These are phyloP conservation scores for Pemphredon lugubris DNA, from an alignment of 2,888 invertebrate genomes.

Conservation along the genomic window DNA sequence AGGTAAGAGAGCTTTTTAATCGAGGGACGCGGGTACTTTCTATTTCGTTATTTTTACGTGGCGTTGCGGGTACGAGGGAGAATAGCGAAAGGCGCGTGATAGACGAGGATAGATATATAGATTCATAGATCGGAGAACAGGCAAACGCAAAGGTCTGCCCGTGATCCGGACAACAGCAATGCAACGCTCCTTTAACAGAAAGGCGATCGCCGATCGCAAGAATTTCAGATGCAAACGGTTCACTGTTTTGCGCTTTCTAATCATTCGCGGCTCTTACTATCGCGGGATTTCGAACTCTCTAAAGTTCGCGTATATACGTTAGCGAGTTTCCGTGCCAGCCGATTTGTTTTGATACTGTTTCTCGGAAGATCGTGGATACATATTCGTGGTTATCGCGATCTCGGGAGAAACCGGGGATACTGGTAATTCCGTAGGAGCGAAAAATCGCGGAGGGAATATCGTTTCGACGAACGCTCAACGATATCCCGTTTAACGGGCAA, in stretches of 20 bases:
- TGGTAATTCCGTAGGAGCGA: too few species aligned
- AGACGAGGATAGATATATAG: constrained; percentile 25
- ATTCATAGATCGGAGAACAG: constrained; percentile 25
- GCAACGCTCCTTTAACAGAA: constrained; percentile 32
- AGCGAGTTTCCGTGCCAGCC: too few species aligned
- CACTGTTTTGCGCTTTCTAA: not conserved
- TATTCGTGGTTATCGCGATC: too few species aligned
- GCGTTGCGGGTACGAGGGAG: constrained; percentile 12
- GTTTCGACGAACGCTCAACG: too few species aligned
- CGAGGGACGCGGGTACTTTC: constrained; percentile 59
- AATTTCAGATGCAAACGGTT: constrained; percentile 19
- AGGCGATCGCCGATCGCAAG: constrained; percentile 16
- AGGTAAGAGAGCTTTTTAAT: constrained; percentile 28
- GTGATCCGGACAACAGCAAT: constrained; percentile 26
- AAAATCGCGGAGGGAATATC: too few species aligned
- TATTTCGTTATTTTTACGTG: constrained; percentile 68
- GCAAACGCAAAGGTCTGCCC: constrained; percentile 45
- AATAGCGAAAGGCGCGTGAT: constrained; percentile 41
- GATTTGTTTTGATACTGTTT: too few species aligned
- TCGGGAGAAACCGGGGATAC: too few species aligned
- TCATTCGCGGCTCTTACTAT: not conserved
- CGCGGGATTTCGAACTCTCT: too few species aligned
- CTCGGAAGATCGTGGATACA: too few species aligned
- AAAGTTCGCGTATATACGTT: too few species aligned
- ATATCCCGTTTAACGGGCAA: not conserved